Evolutionary conservation across 2,797 vertebrate genomes (phyloP).

Genomic region (Hafferia zeledoni): DNA sequence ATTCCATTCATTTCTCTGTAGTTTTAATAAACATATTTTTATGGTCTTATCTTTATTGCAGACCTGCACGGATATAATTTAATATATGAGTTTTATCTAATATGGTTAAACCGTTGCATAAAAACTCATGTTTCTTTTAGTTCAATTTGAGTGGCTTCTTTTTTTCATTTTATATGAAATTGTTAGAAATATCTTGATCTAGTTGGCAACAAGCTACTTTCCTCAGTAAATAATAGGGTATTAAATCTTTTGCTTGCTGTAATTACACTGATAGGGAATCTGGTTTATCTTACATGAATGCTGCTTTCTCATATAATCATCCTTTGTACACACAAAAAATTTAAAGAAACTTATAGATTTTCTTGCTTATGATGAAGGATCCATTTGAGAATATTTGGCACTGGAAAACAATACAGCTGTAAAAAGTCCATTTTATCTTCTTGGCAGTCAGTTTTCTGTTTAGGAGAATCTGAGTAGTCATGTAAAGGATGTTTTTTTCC

Average conservation of each 20-base stretch:
- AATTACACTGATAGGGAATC: neutral
- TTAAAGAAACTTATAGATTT: neutral
- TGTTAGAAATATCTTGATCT: neutral
- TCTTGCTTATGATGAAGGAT: neutral
- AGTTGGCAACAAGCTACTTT: neutral
- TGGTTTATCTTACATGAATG: neutral
- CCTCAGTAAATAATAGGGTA: neutral
- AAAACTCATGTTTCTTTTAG: neutral
- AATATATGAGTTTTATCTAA: neutral
- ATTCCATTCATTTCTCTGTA: neutral
- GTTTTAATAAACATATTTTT: neutral
- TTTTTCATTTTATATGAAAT: neutral
- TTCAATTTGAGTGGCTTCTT: neutral
- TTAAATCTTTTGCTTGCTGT: neutral
- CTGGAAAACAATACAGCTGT: neutral
- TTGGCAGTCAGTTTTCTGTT: neutral
- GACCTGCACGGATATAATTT: neutral
- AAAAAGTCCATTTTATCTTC: neutral
- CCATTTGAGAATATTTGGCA: neutral
- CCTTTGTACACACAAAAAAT: neutral
- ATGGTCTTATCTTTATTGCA: neutral
- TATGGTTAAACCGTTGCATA: neutral
- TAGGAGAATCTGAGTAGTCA: neutral
- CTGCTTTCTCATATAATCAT: neutral
- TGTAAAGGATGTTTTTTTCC: neutral